Base-by-base conservation (phyloP, 2,797 vertebrate genomes). In the Benthosema pterotum region DNA sequence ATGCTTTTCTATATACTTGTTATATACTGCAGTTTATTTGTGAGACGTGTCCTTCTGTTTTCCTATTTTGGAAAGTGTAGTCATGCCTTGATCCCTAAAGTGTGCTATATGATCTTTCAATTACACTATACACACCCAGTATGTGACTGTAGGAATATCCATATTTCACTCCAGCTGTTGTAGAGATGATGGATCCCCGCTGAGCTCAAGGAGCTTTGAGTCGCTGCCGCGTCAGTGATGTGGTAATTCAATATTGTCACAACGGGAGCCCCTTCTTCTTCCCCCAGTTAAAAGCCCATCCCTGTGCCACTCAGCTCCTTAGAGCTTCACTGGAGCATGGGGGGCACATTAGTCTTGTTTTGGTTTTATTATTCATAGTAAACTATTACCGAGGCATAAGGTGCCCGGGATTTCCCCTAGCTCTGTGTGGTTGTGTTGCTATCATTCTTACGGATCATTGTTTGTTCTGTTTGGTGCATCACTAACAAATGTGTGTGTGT, bases 301-400 rank as follows among this genome's bases (percentile, higher is more conserved):
- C 76, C 74, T 74, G 57, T 82, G 70, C 67, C 66, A 57, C 69
- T 78, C 74, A 63, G 61, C 74, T 72, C 77, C 78, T 85, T 68
- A 74, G 78, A 91, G 78, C 81, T 67, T 79, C 86, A 79, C 70
- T 81, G 78, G 72, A 84, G 89, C 87, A 72, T 80, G 68, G 67
- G 71, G 71, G 72, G 66, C 69, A 65, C 69, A 78, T 82, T 82
- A 83, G 80, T 87, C 77, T n/a, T 81, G 81, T 78, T 87, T 74
- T 74, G 69, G 75, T 83, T 53, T 87, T 72, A 86, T 79, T 50
- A 52, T 77, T 77, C 28, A 11, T 50, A 53, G 79, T 82, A 72
- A 83, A 75, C 89, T 89, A 85, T 84, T 88, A 83, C 87, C 83
- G 84, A 73, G 32, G 65, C 67, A 53, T 71, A 74, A 69, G 72